phyloP scores from a whole-genome alignment of 30 jellyfish, hydroid and myxozoan genomes.

The Nemopilema nomurai region DNA sequence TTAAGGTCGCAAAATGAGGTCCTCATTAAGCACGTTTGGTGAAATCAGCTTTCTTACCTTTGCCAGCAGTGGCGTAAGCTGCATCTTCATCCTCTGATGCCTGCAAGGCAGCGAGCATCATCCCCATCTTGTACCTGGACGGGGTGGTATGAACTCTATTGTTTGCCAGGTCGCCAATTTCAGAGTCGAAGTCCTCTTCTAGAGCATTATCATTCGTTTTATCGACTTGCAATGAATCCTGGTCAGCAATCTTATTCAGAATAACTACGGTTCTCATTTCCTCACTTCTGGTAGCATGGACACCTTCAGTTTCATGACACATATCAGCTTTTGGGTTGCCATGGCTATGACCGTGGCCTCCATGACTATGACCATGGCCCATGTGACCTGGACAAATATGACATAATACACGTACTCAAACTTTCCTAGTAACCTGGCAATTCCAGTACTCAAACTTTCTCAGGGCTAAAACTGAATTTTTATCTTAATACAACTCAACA shows the following conservation, averaged over 20 bases:
- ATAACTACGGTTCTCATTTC: conserved; percentile 44
- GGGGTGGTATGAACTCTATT: conserved; percentile 31
- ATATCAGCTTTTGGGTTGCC: conserved; percentile 8
- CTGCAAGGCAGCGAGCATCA: conserved; percentile 65
- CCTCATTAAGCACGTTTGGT: neutral
- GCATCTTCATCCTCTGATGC: conserved; percentile 36
- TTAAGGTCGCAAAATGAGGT: no score
- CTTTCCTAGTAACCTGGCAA: neutral
- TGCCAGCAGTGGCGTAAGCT: neutral
- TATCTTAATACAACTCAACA: no score
- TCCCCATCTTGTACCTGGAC: conserved; percentile 66
- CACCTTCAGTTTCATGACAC: neutral
- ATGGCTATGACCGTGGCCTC: conserved; percentile 46
- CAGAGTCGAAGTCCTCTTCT: neutral
- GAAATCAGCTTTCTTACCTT: neutral
- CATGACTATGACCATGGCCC: conserved; percentile 82
- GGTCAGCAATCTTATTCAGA: conserved; percentile 27
- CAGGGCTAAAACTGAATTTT: no score
- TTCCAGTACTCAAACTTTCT: no score
- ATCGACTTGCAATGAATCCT: neutral
- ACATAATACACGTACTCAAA: neutral
- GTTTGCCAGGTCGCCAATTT: conserved; percentile 15
- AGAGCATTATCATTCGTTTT: neutral
- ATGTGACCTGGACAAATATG: conserved; percentile 60
- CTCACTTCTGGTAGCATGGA: neutral